Evolutionary conservation across 1,140 invertebrate genomes (phyloP).

Genomic region (Drosophila melanica): DNA sequence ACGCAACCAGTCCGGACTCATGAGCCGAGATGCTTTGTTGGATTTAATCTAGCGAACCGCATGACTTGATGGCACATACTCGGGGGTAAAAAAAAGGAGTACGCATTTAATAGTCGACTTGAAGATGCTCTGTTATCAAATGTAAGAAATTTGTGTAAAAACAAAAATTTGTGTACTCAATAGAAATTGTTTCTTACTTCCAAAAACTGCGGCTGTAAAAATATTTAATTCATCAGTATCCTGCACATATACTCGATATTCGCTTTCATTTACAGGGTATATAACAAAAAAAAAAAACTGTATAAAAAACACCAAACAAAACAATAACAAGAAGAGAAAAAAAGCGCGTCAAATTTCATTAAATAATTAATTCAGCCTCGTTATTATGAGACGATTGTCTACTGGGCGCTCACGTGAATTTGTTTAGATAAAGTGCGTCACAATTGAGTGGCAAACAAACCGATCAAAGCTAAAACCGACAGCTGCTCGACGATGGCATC

Average conservation of each 20-base stretch:
- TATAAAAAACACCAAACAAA: background rate
- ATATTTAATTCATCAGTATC: background rate
- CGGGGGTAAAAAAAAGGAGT: conserved; percentile 4
- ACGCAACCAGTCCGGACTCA: conserved; percentile 8
- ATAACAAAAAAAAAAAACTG: conserved; percentile 3
- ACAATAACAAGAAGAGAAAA: conserved; percentile 2
- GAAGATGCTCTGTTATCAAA: background rate
- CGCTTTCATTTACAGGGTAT: background rate
- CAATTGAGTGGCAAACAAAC: conserved; percentile 25
- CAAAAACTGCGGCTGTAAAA: too few species aligned
- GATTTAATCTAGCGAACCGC: conserved; percentile 42
- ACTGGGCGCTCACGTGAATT: conserved; percentile 47
- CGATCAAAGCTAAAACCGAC: conserved; percentile 36
- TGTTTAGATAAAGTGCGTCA: conserved; percentile 54
- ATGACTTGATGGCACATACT: conserved; percentile 42
- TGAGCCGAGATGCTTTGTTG: conserved; percentile 22
- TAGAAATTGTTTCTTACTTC: too few species aligned
- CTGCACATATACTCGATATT: background rate
- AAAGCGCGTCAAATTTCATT: conserved; percentile 39
- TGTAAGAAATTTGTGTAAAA: background rate
- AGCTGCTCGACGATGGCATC: conserved; percentile 4
- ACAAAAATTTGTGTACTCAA: too few species aligned
- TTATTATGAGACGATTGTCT: conserved; percentile 38
- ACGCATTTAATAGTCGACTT: background rate
- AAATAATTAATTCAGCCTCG: conserved; percentile 50